Conservation (phyloP, 2,888 invertebrate species). For the Taphrorychus bicolor region DNA sequence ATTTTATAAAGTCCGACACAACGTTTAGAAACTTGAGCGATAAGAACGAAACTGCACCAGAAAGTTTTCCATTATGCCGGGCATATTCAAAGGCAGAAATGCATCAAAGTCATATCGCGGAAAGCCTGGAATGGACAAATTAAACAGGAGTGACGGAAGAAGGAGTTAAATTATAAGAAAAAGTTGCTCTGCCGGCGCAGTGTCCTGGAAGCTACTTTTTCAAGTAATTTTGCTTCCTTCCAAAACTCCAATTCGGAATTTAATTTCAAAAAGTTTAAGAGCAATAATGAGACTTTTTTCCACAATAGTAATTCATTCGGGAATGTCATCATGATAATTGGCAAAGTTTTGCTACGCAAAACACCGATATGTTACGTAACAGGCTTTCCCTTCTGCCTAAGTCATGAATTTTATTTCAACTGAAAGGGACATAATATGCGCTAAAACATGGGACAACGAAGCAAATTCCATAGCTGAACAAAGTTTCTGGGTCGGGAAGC, state of each 20-base stretch:
- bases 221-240: neutral
- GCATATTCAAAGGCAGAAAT: constrained; percentile 18
- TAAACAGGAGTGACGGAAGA: constrained; percentile 7
- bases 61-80: constrained; percentile 8
- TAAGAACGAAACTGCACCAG: neutral
- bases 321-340: neutral
- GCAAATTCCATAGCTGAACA: neutral
- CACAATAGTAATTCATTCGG: neutral
- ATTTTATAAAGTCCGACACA: constrained; percentile 1
- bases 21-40: constrained; percentile 6
- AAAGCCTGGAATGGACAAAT: constrained; percentile 10
- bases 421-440: neutral
- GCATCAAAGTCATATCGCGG: constrained; percentile 22
- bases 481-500: constrained; percentile 14
- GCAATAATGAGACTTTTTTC: neutral
- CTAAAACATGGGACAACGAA: neutral
- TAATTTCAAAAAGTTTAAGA: neutral
- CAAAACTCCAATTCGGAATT: neutral
- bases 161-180: constrained; percentile 7
- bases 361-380: neutral
- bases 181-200: neutral
- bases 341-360: neutral
- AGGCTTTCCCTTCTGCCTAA: no score
- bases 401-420: neutral
- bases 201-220: neutral